phyloP scores from a whole-genome alignment of 2,888 invertebrate species.

The Caenorhabditis panamensis region DNA sequence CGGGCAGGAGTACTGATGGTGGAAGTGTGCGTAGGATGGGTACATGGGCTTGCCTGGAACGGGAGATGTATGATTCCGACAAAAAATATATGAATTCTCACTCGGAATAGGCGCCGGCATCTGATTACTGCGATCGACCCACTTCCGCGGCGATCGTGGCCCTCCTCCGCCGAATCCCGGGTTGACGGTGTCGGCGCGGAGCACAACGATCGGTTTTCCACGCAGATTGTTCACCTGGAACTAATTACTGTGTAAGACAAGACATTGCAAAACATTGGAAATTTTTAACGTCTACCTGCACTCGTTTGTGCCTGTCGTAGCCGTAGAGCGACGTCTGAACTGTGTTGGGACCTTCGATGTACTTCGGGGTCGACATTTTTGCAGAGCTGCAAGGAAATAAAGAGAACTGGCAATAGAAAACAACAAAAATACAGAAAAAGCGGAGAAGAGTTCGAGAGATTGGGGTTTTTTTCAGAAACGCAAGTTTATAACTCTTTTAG shows the following conservation, averaged over 20 bases:
- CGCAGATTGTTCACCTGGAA: constrained; percentile 61
- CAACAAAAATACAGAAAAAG: too few relatives aligned
- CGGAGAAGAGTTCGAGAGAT: too few relatives aligned
- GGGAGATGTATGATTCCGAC: neutral
- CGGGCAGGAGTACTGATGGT: constrained; percentile 51
- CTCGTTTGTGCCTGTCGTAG: constrained; percentile 50
- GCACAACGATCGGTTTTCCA: constrained; percentile 50
- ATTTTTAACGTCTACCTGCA: constrained; percentile 48
- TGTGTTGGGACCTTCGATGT: constrained; percentile 34
- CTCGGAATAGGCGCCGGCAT: constrained; percentile 29
- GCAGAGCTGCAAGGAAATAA: constrained; percentile 6
- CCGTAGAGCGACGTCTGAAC: constrained; percentile 62
- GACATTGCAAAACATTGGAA: neutral
- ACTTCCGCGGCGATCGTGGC: constrained; percentile 21
- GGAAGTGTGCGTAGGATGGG: constrained; percentile 56
- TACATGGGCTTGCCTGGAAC: constrained; percentile 33
- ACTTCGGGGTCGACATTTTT: constrained; percentile 47
- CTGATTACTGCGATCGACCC: constrained; percentile 46
- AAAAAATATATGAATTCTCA: neutral
- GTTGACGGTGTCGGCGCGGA: constrained; percentile 28
- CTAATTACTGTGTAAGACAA: constrained; percentile 1
- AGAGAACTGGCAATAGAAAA: neutral
- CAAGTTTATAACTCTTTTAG: too few relatives aligned
- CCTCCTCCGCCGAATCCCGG: constrained; percentile 17
- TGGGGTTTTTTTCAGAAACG: too few relatives aligned